Evolutionary conservation across 2,888 invertebrate species (phyloP).

Genomic region (Cordilura impudica): DNA sequence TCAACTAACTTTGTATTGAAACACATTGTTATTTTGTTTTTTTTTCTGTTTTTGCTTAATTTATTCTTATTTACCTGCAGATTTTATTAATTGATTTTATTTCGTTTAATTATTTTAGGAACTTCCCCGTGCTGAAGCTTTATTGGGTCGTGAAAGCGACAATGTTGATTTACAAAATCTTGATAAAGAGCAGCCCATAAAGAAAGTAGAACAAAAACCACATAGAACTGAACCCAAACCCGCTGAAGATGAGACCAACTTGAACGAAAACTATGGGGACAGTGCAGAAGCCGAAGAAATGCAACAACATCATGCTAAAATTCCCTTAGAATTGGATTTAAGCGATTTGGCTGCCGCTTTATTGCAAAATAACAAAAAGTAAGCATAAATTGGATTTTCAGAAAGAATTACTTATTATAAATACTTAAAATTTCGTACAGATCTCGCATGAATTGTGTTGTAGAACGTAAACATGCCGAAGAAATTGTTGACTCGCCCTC

Average conservation of each 20-base stretch:
- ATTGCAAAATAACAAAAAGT: conserved; percentile 85
- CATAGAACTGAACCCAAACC: conserved; percentile 63
- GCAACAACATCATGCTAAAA: conserved; percentile 82
- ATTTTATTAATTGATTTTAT: not conserved
- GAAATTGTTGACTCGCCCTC: conserved; percentile 88
- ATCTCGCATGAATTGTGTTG: conserved; percentile 93
- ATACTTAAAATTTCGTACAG: conserved; percentile 71
- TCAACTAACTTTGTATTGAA: no score
- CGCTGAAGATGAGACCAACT: conserved; percentile 69
- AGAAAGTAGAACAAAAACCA: conserved; percentile 69
- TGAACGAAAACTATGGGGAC: conserved; percentile 75
- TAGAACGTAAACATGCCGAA: conserved; percentile 90
- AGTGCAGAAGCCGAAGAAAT: conserved; percentile 82
- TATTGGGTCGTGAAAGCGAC: conserved; percentile 76
- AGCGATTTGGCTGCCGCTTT: conserved; percentile 89
- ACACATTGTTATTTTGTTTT: no score
- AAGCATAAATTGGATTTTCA: conserved; percentile 42
- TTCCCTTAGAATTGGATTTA: conserved; percentile 89
- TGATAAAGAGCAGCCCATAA: conserved; percentile 71
- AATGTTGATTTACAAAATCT: conserved; percentile 74
- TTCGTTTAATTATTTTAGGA: conserved; percentile 69
- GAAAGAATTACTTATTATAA: not conserved
- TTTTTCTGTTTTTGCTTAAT: not conserved
- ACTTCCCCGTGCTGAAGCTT: conserved; percentile 77
- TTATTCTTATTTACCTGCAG: not conserved